Conservation (phyloP, 2,113 vertebrate genomes). For the Xyrauchen texanus region DNA sequence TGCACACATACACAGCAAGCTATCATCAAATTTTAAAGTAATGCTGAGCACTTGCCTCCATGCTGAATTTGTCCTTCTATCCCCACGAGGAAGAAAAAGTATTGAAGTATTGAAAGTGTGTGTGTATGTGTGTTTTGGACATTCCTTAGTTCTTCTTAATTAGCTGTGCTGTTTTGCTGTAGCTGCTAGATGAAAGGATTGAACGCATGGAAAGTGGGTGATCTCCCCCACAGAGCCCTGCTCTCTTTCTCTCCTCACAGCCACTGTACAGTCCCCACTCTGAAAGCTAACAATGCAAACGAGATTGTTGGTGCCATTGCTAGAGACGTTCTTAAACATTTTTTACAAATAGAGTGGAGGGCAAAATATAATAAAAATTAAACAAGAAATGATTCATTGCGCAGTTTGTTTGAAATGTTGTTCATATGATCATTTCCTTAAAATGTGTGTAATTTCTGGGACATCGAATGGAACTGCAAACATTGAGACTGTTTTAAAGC, state of each 20-base stretch:
- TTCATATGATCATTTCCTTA: not conserved
- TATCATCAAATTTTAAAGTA: not conserved
- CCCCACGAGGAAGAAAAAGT: conserved; percentile 18
- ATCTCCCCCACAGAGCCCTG: conserved; percentile 41
- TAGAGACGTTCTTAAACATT: not conserved
- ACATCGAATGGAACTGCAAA: not conserved
- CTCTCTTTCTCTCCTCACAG: conserved; percentile 37
- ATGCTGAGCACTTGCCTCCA: conserved; percentile 15
- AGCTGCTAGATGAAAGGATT: conserved; percentile 42
- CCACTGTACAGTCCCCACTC: not conserved
- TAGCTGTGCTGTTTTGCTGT: conserved; percentile 39
- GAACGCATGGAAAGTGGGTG: conserved; percentile 36
- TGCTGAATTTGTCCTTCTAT: conserved; percentile 12
- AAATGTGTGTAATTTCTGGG: too few species aligned
- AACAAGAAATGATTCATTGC: conserved; percentile 1
- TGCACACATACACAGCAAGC: not conserved
- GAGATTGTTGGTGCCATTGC: conserved; percentile 21
- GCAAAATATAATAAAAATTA: not conserved
- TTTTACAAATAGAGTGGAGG: too few species aligned
- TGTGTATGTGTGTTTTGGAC: conserved; percentile 23
- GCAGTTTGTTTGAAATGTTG: not conserved
- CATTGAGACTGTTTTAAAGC: too few species aligned
- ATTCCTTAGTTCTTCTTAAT: conserved; percentile 42
- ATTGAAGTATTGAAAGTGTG: not conserved
- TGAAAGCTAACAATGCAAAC: conserved; percentile 11